Evolutionary conservation across 1,140 invertebrate species (phyloP), one percentile per base, ranked within the genome.

Genomic region (Augochlora pura): DNA sequence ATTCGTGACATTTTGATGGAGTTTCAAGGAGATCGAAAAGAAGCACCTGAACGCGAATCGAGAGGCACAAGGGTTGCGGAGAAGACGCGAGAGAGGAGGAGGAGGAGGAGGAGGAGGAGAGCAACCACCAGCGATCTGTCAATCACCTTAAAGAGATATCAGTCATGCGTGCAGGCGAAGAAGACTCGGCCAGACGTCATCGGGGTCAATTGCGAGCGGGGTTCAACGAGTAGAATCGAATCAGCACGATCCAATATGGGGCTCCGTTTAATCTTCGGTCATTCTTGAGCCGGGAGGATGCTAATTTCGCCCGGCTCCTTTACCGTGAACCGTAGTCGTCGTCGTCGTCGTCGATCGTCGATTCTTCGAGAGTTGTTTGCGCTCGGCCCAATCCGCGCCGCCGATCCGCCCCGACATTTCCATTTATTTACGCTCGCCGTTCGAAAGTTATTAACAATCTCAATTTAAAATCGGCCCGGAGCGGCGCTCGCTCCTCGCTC

Each of bases 161-260:
- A 69, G 74, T 77, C 74, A 70, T 67, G 64, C 54, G 65, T 18
- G 38, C 66, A 66, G n/a, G 62, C 74, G 46, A 77, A 70, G 66
- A 76, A 70, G 66, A 76, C 68, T 60, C 74, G 73, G 18, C 16
- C 38, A 59, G 63, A 69, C 65, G 66, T 77, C 66, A 69, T 69
- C 74, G 74, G 54, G 74, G 74, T 77, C 66, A 77, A 77, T 77
- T 69, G 74, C 21, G 39, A 23, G 39, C 66, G 21, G 21, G 25
- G 67, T 70, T 71, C 25, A 77, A 77, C 74, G 66, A 77, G 39
- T 49, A 49, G 66, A 70, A 77, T 77, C 74, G 54, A 77, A 77
- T 77, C 74, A 69, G 74, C 66, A 69, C 66, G 74, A 70, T 62
- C 74, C 74, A 70, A 77, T 69, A 69, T 70, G 66, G 25, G 25